Base-by-base conservation (phyloP, 1,140 invertebrate species). In the Lordiphosa mommai region DNA sequence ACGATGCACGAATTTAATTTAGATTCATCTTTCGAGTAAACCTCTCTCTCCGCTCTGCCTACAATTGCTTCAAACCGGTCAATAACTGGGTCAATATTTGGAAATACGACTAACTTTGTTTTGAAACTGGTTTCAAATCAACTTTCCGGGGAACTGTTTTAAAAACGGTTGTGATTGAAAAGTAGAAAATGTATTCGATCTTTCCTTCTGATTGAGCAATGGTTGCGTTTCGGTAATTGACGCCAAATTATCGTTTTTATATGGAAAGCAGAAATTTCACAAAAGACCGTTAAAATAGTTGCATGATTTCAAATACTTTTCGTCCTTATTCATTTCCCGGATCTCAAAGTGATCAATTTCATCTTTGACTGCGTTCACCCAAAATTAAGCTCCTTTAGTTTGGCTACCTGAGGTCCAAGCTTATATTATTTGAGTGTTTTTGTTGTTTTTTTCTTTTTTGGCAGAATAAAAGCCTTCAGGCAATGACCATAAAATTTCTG, bases 401-500 rank as follows among this genome's bases (percentile, higher is more conserved):
- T 29, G 16, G 51, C 51, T 66, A 67, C 59, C 69, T 47, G 55
- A 12, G 33, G 50, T 13, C 13, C 33, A 37, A 52, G 7, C 16
- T 23, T 49, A 27, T 27, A 7, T 27, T 27, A n/a, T n/a, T n/a
- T n/a, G n/a, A n/a, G n/a, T n/a, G n/a, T 27, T 27, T 53, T 13
- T 30, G 14, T 17, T 48, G 59, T 12, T 27, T 20, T n/a, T 32
- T 36, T 50, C 23, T 58, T 63, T 57, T 63, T 58, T 43, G 30
- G 36, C 49, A 50, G 12, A 10, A 50, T 49, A 41, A 32, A 32
- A 36, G 16, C 10, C 40, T 27, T 41, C 27, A 41, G 17, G 47
- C 49, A 50, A 40, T 50, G 43, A 60, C 48, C 61, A 55, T 61
- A 53, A 66, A 70, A 53, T 61, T 82, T 80, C 29, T 71, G 76